Evolutionary conservation across 2,113 vertebrate species (phyloP).

Genomic region (Fulica atra): DNA sequence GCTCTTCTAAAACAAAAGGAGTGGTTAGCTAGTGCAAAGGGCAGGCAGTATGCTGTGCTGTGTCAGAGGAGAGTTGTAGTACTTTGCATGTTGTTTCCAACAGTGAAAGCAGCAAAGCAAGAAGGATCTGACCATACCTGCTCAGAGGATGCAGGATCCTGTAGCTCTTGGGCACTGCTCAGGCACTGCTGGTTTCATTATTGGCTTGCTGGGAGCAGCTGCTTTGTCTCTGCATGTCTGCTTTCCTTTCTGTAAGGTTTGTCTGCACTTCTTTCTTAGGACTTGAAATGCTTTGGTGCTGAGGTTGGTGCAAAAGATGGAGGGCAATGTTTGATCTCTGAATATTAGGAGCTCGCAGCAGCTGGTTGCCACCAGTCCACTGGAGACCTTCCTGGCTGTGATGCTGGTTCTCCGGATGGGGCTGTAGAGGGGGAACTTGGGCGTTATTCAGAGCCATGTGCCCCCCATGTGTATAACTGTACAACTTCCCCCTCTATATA

Average conservation of each 20-base stretch:
- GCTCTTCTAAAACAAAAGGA: not conserved
- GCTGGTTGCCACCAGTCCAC: not conserved
- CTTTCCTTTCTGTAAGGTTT: not conserved
- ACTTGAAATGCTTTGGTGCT: not conserved
- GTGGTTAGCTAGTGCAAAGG: not conserved
- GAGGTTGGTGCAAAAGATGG: no score
- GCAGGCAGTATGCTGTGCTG: no score
- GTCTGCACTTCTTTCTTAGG: not conserved
- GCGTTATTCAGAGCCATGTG: not conserved
- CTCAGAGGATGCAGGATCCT: not conserved
- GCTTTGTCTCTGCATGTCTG: not conserved
- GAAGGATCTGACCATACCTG: not conserved
- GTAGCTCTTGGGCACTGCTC: not conserved
- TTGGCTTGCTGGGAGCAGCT: not conserved
- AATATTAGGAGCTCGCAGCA: fast-evolving
- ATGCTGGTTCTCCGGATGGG: not conserved
- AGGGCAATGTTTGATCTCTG: no score
- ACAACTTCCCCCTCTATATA: not conserved
- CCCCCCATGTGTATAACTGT: not conserved
- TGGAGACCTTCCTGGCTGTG: not conserved
- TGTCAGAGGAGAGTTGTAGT: not conserved
- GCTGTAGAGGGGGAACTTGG: not conserved
- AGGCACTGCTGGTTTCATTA: not conserved
- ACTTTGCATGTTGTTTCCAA: not conserved
- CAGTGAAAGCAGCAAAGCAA: not conserved